Base-by-base conservation (phyloP, 2,888 invertebrate species). In the Elegia similella region DNA sequence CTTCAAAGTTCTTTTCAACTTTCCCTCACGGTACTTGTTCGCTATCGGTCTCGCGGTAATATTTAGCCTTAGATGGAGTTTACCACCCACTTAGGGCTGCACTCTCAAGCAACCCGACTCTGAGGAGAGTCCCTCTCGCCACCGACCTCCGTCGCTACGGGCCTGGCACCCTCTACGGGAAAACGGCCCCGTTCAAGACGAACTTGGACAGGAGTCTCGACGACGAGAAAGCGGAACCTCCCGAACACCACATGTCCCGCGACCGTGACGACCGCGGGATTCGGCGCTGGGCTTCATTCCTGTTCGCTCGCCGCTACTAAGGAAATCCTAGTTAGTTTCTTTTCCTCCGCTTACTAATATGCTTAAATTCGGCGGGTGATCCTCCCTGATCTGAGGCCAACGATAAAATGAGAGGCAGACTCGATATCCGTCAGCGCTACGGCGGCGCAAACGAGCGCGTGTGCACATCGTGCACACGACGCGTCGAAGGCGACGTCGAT, bases 1-100 rank as follows among this genome's bases (percentile, higher is more conserved):
- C 92, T 93, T 93, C 93, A 93, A 93, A 94, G 93, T 94, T 89
- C 93, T 94, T 93, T 93, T 92, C 93, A 94, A 87, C 93, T 94
- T 94, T 94, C 93, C 93, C 92, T 94, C 93, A 92, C 93, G 93
- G 93, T 93, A 93, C 93, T 93, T 93, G 86, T 88, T 90, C 87
- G 92, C 93, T 93, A 93, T 94, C 93, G 93, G 93, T 92, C 92
- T 93, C 92, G 86, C 87, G 90, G 84, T 83, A 69, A 87, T 93
- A 94, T 94, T 94, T 93, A 88, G 88, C 83, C 82, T 88, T 88
- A 86, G 86, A 87, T 84, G 86, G 85, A 88, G 82, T 92, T 93
- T 93, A 93, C 93, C 93, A 91, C 92, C 92, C 83, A 73, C 86
- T 93, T 93, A 80, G 88, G 85, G 92, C 89, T 92, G 92, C 93